Evolutionary conservation across 1,140 invertebrate species (phyloP).

Genomic region (Apis mellifera): DNA sequence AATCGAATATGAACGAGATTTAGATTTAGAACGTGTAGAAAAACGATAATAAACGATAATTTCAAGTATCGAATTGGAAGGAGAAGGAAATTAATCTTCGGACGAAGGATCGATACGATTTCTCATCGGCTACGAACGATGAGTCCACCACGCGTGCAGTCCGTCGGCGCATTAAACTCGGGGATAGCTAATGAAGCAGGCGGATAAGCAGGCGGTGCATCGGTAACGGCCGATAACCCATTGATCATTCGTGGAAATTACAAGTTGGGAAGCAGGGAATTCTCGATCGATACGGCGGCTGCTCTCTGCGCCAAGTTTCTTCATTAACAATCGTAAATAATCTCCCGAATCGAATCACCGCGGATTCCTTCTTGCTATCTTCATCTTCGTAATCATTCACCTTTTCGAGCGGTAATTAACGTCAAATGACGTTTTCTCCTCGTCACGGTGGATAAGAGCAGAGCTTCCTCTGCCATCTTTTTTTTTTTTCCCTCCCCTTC

Average conservation of each 20-base stretch:
- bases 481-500: background rate
- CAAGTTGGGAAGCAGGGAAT: constrained; percentile 28
- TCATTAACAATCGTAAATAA: constrained; percentile 40
- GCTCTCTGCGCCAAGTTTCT: background rate
- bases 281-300: constrained; percentile 20
- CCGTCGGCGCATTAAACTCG: constrained; percentile 20
- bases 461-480: background rate
- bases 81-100: background rate
- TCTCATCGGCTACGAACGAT: background rate
- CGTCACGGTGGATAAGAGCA: constrained; percentile 22
- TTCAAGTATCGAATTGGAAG: background rate
- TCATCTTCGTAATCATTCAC: constrained; percentile 40
- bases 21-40: too few species aligned
- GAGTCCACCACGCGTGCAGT: background rate
- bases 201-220: constrained; percentile 9
- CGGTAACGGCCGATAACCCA: constrained; percentile 22
- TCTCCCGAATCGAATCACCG: constrained; percentile 10
- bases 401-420: constrained; percentile 34
- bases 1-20: background rate
- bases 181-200: constrained; percentile 25
- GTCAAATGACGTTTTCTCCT: constrained; percentile 30
- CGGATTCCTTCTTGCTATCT: constrained; percentile 11
- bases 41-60: too few species aligned
- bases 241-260: constrained; percentile 46
- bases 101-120: background rate